A percentile compares a stretch with the other conserved stretches of the same genome.
phyloP scores from a whole-genome alignment of 2,113 vertebrate genomes.

The Clupea harengus region DNA sequence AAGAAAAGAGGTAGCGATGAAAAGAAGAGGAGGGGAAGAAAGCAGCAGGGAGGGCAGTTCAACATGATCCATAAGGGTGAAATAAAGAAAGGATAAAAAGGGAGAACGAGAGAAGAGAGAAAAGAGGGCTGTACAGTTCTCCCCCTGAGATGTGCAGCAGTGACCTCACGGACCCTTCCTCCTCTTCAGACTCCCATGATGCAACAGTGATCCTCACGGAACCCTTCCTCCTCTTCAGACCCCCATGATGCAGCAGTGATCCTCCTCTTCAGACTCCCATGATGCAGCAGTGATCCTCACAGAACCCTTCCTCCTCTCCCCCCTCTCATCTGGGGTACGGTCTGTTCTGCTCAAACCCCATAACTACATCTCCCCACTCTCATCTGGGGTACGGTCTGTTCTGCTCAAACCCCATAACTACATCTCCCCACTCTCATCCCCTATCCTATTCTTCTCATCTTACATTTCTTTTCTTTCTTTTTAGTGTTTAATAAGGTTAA shows the following conservation, averaged over 20 bases:
- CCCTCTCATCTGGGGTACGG: neutral
- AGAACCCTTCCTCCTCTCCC: too few species aligned
- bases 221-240: too few species aligned
- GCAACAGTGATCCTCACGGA: too few species aligned
- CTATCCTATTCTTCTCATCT: neutral
- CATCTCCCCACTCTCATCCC: neutral
- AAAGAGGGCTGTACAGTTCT: constrained; percentile 39
- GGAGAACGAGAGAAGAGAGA: constrained; percentile 45
- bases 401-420: neutral
- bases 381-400: neutral
- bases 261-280: too few species aligned
- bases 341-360: neutral
- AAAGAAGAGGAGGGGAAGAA: constrained; percentile 34
- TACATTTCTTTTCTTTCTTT: neutral
- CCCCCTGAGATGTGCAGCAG: constrained; percentile 48
- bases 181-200: too few species aligned
- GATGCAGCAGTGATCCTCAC: too few species aligned
- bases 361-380: neutral
- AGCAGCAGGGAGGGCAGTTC: constrained; percentile 12
- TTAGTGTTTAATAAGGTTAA: constrained; percentile 1
- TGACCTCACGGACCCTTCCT: constrained; percentile 23
- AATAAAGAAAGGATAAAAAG: constrained; percentile 39
- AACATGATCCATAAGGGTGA: neutral
- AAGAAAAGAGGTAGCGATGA: constrained; percentile 26
- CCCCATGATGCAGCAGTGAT: too few species aligned